Conservation (phyloP, 2,797 vertebrate species). For the Micropoecilia bifurca region DNA sequence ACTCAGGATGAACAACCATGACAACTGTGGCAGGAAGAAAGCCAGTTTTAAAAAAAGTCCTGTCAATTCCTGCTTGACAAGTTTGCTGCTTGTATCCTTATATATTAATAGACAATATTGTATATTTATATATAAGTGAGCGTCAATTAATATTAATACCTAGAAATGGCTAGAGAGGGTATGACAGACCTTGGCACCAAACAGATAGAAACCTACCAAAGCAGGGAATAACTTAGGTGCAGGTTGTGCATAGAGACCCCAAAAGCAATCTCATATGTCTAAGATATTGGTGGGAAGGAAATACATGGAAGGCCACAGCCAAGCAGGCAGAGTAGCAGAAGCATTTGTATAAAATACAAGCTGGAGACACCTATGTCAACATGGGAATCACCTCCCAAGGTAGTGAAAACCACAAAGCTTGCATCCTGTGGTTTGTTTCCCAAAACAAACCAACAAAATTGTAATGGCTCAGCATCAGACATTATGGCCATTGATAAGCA, state of each 20-base stretch:
- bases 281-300: neutral
- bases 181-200: neutral
- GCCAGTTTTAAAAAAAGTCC: neutral
- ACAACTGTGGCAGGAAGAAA: neutral
- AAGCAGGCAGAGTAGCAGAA: neutral
- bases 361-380: neutral
- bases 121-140: no score
- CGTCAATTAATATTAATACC: neutral
- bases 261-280: neutral
- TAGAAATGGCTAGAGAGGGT: neutral
- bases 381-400: neutral
- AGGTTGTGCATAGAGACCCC: neutral
- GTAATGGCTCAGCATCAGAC: neutral
- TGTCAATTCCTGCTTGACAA: neutral
- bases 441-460: no score
- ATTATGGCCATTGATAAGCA: neutral
- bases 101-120: no score
- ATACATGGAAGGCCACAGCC: neutral
- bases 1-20: no score
- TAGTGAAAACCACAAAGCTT: neutral
- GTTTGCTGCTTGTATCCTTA: neutral
- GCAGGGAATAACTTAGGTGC: neutral
- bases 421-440: neutral
- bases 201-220: no score
- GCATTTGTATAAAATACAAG: neutral